Base-by-base conservation (phyloP, 2,113 vertebrate genomes). In the Cromileptes altivelis region DNA sequence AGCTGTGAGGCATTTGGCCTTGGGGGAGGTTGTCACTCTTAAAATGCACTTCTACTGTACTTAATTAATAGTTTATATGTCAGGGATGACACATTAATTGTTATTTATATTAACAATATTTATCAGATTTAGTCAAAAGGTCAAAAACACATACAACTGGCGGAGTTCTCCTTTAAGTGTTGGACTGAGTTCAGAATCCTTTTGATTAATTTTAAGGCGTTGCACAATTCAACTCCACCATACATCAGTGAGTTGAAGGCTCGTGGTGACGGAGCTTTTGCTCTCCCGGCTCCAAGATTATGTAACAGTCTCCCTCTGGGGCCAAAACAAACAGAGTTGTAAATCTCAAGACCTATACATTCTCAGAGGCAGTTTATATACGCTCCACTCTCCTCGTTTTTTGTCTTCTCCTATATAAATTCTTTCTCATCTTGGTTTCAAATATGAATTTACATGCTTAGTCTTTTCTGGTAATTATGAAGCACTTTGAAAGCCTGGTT, bases 231-330 rank as follows among this genome's bases (percentile, higher is more conserved):
- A 1, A 18, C 15, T 50, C 8, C 23, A 30, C 15, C 45, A 68
- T 12, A 10, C 45, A 11, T 42, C 58, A 40, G 42, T 37, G 71
- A 37, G 27, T 17, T 37, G 13, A 50, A 23, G 7, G 52, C 49
- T 50, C 17, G 5, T 10, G 45, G 70, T n/a, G 42, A 27, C 0
- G 0, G 7, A 50, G 23, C 30, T 65, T 64, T 13, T 69, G 17
- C 61, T 53, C 53, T 79, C 30, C 27, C 13, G 11, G 19, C n/a
- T 55, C 50, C 47, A 17, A n/a, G 60, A 76, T 80, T 80, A 85
- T 73, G 58, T 42, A 82, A 80, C 55, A 6, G 47, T 49, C 61
- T 77, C 8, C 49, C 19, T 74, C n/a, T 23, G 9, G 37, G 53
- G 72, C 25, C 52, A n/a, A 37, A 23, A n/a, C 53, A 33, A 37